Evolutionary conservation across 2,797 vertebrate genomes (phyloP).

Genomic region (Poecilia velifera): DNA sequence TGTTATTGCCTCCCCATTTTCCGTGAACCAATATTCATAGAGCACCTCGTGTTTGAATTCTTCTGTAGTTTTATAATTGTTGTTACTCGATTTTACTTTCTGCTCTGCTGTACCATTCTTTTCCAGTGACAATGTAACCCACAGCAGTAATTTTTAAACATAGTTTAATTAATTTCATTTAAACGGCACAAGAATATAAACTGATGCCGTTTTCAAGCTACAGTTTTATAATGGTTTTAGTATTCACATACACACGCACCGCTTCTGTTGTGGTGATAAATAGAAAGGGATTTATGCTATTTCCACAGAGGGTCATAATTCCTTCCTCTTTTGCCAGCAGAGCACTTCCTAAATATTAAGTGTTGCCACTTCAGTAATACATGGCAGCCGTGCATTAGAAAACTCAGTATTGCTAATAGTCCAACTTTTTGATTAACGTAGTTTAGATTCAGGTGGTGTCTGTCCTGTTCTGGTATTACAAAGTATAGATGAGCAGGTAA

Average conservation of each 20-base stretch:
- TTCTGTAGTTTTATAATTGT: conserved; percentile 62
- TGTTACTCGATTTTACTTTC: conserved; percentile 51
- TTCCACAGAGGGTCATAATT: conserved; percentile 42
- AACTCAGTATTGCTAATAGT: conserved; percentile 55
- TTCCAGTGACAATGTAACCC: conserved; percentile 33
- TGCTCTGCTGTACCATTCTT: conserved; percentile 47
- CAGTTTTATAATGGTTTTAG: conserved; percentile 40
- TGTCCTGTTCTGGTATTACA: conserved; percentile 53
- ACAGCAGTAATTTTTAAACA: conserved; percentile 37
- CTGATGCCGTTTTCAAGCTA: conserved; percentile 38
- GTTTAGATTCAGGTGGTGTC: conserved; percentile 59
- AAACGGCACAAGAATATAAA: conserved; percentile 33
- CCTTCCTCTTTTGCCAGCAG: conserved; percentile 43
- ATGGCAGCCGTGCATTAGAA: conserved; percentile 49
- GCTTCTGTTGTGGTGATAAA: conserved; percentile 27
- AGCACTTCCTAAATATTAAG: conserved; percentile 46
- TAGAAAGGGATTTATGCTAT: conserved; percentile 38
- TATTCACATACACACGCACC: conserved; percentile 1
- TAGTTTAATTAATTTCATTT: conserved; percentile 62
- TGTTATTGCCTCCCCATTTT: conserved; percentile 49
- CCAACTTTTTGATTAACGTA: conserved; percentile 69
- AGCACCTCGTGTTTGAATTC: conserved; percentile 26
- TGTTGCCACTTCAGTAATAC: conserved; percentile 46
- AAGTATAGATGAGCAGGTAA: conserved; percentile 42
- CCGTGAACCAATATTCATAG: conserved; percentile 35